A percentile compares a stretch with the other conserved stretches of the same genome.
These are phyloP conservation scores for Macropis europaea DNA, from an alignment of 2,888 invertebrate genomes.

Conservation along the genomic window DNA sequence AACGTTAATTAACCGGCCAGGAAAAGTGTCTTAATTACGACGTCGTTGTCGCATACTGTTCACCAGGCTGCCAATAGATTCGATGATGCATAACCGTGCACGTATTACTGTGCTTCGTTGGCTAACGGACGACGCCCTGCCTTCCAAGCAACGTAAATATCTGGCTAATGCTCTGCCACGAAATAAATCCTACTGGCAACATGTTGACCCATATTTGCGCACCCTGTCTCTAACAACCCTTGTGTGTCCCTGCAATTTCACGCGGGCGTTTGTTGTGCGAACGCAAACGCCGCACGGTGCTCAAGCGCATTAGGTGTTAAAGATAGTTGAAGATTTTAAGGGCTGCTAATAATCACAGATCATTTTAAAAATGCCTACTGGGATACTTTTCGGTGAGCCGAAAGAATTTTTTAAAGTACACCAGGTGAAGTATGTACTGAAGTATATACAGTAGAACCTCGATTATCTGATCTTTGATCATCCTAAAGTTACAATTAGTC, in stretches of 20 bases:
- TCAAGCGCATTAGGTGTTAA: too few species aligned
- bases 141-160: slow-evolving; percentile 71
- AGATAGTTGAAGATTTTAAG: too few species aligned
- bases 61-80: slow-evolving; percentile 2
- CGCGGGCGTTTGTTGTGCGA: slow-evolving; percentile 15
- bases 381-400: too few species aligned
- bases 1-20: slow-evolving; percentile 26
- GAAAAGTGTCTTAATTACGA: slow-evolving; percentile 39
- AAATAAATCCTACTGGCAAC: slow-evolving; percentile 69
- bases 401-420: too few species aligned
- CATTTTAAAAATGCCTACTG: too few species aligned
- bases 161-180: slow-evolving; percentile 72
- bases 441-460: too few species aligned
- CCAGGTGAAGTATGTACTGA: too few species aligned
- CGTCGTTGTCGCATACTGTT: not conserved
- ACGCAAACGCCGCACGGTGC: too few species aligned
- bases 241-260: not conserved
- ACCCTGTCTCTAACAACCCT: not conserved
- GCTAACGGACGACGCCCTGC: slow-evolving; percentile 54
- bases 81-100: slow-evolving; percentile 13
- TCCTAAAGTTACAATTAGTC: too few species aligned
- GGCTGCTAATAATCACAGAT: too few species aligned
- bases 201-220: slow-evolving; percentile 52
- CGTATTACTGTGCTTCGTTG: not conserved
- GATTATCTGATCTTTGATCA: too few species aligned